Percentiles rank a stretch among this genome's conserved stretches.
Evolutionary conservation across 2,888 invertebrate species (phyloP).

Genomic region (Acanthosoma haemorrhoidale): DNA sequence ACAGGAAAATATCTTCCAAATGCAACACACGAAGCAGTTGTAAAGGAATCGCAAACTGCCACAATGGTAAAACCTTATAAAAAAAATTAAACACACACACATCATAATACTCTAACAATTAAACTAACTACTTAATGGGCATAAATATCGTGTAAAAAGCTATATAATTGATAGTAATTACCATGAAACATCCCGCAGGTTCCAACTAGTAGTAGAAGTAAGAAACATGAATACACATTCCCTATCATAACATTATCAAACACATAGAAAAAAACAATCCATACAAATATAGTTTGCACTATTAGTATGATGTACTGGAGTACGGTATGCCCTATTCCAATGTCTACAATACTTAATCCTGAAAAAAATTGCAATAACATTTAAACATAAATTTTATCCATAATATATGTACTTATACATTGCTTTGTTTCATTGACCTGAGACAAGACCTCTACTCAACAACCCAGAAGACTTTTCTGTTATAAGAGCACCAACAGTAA

Average conservation of each 20-base stretch:
- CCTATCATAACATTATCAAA: slow-evolving; percentile 41
- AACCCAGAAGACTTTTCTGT: slow-evolving; percentile 43
- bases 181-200: slow-evolving; percentile 43
- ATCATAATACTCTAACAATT: too few species aligned
- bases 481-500: slow-evolving; percentile 42
- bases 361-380: background rate
- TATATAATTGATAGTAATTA: slow-evolving; percentile 27
- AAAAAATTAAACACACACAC: background rate
- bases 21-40: slow-evolving; percentile 29
- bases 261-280: slow-evolving; percentile 41
- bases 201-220: slow-evolving; percentile 41
- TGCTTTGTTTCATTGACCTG: slow-evolving; percentile 38
- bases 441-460: slow-evolving; percentile 42
- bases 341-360: slow-evolving; percentile 42
- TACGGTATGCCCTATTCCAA: slow-evolving; percentile 42
- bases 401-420: background rate
- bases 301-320: slow-evolving; percentile 42
- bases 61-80: slow-evolving; percentile 32
- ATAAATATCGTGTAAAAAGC: background rate
- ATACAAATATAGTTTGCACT: slow-evolving; percentile 41
- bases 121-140: too few species aligned
- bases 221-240: slow-evolving; percentile 37
- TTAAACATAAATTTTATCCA: background rate
- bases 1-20: slow-evolving; percentile 35
- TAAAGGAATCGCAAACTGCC: slow-evolving; percentile 30